Base-by-base conservation (phyloP, 2,888 invertebrate genomes). In the Tachystola acroxantha region DNA sequence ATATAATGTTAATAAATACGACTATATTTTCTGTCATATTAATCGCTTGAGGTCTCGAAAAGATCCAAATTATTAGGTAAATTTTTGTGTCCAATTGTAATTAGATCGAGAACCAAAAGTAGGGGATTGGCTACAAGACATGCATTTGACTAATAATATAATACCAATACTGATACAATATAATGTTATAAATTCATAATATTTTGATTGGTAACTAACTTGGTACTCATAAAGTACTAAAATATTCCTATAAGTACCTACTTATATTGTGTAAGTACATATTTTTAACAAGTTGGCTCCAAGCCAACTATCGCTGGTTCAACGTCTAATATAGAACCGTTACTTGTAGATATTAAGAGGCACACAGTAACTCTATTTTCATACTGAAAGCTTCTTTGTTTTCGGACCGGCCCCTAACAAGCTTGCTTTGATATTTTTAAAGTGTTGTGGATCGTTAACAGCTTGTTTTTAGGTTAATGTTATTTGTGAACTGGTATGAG, bases 331-430 rank as follows among this genome's bases (percentile, higher is more conserved):
- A 75, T 68, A 76, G 66, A 66, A 64, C 62, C 54, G 60, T 53
- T 50, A 55, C 46, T 56, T n/a, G 16, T 16, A 16, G 16, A 57
- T 50, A 65, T 68, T 75, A 78, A 77, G 67, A 64, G 59, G 60
- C 58, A 46, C 53, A 64, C 71, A 66, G 67, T 76, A 71, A 64
- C 64, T 71, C 66, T 74, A 78, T 76, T 74, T 76, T 61, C 62
- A 67, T 57, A 48, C 58, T 69, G 61, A 72, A 69, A 64, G 70
- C 64, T 46, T 60, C 71, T 70, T 79, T 80, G 80, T 79, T 70
- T 71, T 50, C 39, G 39, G 30, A 32, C 30, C 20, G 22, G 32
- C 33, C 34, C 36, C 39, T 39, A 45, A 41, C 40, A 37, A 27
- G 31, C 32, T 20, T 16, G 44, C 65, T 66, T 68, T 59, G 53